Conservation (phyloP, 2,888 invertebrate genomes). For the Nomada flava region DNA sequence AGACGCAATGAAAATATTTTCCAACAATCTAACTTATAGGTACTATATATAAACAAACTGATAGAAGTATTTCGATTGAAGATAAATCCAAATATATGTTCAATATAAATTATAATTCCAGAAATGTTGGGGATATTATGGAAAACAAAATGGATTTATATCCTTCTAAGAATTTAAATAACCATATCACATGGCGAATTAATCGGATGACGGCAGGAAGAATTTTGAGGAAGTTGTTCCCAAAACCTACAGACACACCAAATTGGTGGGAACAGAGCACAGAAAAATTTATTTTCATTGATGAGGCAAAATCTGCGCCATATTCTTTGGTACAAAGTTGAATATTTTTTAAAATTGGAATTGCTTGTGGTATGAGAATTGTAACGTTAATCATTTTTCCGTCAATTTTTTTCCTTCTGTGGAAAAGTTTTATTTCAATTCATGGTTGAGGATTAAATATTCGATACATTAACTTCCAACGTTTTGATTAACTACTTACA, state of each 20-base stretch:
- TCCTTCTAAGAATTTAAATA: conserved; percentile 71
- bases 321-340: conserved; percentile 86
- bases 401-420: background rate
- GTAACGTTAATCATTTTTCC: too few relatives aligned
- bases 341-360: background rate
- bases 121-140: conserved; percentile 75
- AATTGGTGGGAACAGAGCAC: conserved; percentile 90
- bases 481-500: conserved; percentile 7
- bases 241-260: conserved; percentile 89
- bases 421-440: background rate
- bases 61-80: background rate
- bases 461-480: background rate
- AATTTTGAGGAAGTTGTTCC: conserved; percentile 89
- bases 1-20: conserved; percentile 87
- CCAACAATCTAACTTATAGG: conserved; percentile 77
- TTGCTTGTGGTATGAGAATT: too few relatives aligned
- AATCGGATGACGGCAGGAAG: conserved; percentile 91
- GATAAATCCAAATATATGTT: background rate
- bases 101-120: conserved; percentile 36
- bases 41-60: conserved; percentile 45
- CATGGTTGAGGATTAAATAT: background rate
- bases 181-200: conserved; percentile 88
- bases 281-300: conserved; percentile 91
- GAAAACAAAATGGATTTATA: conserved; percentile 69
- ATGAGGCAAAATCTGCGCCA: conserved; percentile 88